Evolutionary conservation across 2,113 vertebrate species (phyloP).

Genomic region (Platichthys flesus): DNA sequence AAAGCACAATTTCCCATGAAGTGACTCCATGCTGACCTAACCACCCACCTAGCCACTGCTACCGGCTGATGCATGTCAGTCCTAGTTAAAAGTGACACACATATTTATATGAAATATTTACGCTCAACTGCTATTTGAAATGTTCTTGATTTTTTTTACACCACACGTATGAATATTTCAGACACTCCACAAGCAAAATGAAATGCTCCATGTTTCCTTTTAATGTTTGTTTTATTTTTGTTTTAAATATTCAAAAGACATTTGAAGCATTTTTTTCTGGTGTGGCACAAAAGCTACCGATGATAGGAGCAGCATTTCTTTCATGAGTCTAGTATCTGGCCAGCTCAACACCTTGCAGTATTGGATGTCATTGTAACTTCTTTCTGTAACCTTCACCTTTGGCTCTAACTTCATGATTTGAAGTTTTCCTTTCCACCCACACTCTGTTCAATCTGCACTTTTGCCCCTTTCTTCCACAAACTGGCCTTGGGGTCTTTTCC

Average conservation of each 20-base stretch:
- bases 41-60: constrained; percentile 15
- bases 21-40: constrained; percentile 30
- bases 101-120: constrained; percentile 63
- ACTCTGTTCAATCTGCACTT: constrained; percentile 19
- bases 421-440: neutral
- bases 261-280: constrained; percentile 25
- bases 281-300: constrained; percentile 18
- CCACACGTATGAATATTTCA: constrained; percentile 51
- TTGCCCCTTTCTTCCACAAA: constrained; percentile 21
- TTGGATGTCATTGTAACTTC: constrained; percentile 13
- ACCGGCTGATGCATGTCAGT: constrained; percentile 59
- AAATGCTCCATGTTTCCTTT: constrained; percentile 31
- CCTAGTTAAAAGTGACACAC: constrained; percentile 38
- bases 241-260: constrained; percentile 44
- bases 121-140: constrained; percentile 51
- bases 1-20: constrained; percentile 69
- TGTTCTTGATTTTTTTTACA: constrained; percentile 43
- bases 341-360: neutral
- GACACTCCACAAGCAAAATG: constrained; percentile 33
- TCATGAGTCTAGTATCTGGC: constrained; percentile 8
- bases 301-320: constrained; percentile 41
- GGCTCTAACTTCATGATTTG: constrained; percentile 11
- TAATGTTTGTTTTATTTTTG: constrained; percentile 46
- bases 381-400: neutral
- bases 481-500: constrained; percentile 19